These are phyloP conservation scores for Riptortus pedestris DNA, from an alignment of 1,140 invertebrate genomes.

Conservation along the genomic window DNA sequence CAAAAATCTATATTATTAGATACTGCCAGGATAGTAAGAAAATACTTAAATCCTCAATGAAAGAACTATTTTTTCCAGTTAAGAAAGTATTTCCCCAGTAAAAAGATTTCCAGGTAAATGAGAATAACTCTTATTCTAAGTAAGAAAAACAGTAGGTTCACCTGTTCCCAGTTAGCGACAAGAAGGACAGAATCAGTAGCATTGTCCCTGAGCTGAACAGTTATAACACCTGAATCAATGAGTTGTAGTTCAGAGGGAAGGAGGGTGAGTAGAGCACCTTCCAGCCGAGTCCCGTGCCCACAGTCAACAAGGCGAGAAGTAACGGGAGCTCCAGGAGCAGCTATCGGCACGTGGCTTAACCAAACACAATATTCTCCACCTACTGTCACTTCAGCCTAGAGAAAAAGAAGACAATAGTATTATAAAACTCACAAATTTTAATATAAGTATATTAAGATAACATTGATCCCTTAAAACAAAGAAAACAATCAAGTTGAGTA, in stretches of 20 bases:
- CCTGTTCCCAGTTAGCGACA: slow-evolving; percentile 38
- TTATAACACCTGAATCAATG: slow-evolving; percentile 48
- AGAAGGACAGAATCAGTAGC: slow-evolving; percentile 39
- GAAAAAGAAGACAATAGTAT: not conserved
- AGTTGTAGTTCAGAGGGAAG: slow-evolving; percentile 46
- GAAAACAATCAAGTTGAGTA: no score
- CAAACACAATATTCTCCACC: slow-evolving; percentile 38
- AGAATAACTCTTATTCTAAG: no score
- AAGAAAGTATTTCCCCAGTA: no score
- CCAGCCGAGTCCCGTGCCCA: slow-evolving; percentile 46
- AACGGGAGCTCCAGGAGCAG: slow-evolving; percentile 52
- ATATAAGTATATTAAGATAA: no score
- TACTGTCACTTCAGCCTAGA: slow-evolving; percentile 24
- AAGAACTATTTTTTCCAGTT: no score
- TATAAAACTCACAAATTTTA: not conserved
- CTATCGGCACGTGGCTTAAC: slow-evolving; percentile 51
- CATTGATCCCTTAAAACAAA: no score
- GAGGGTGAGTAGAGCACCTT: slow-evolving; percentile 50
- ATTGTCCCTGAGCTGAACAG: slow-evolving; percentile 46
- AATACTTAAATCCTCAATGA: no score
- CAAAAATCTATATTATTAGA: no score
- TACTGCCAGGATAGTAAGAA: no score
- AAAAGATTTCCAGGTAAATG: no score
- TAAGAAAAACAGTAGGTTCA: no score
- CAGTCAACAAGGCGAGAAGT: slow-evolving; percentile 49